phyloP scores from a whole-genome alignment of 2,888 invertebrate genomes.

The Xestia rhomboidea region DNA sequence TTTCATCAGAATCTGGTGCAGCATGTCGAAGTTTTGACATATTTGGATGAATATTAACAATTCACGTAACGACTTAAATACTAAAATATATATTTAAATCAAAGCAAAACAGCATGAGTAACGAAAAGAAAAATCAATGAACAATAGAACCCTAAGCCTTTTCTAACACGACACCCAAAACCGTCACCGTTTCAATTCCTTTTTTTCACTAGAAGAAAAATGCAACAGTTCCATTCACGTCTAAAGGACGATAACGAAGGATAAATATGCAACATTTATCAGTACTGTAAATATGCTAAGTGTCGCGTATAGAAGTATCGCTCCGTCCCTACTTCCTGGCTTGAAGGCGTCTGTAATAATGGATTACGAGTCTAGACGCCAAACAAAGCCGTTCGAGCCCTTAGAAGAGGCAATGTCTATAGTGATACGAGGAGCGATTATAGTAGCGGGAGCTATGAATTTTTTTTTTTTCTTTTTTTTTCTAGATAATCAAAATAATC shows the following conservation, averaged over 20 bases:
- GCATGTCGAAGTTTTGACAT: not conserved
- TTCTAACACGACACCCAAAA: conserved; percentile 42
- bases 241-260: conserved; percentile 81
- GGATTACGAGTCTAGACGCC: conserved; percentile 89
- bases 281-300: conserved; percentile 87
- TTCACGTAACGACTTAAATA: too few relatives aligned
- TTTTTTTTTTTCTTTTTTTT: too few relatives aligned
- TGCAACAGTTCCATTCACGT: conserved; percentile 84
- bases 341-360: conserved; percentile 85
- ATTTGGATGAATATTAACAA: not conserved
- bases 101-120: not conserved
- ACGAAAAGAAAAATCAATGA: not conserved
- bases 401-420: conserved; percentile 65
- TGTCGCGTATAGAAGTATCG: conserved; percentile 81
- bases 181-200: conserved; percentile 48
- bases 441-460: conserved; percentile 25
- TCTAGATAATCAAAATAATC: not conserved
- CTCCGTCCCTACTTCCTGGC: conserved; percentile 77
- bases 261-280: conserved; percentile 86
- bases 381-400: conserved; percentile 87
- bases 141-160: conserved; percentile 15
- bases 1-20: conserved; percentile 12
- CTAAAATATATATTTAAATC: not conserved
- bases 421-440: conserved; percentile 61
- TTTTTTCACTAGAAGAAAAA: conserved; percentile 79